A percentile compares a stretch with the other conserved stretches of the same genome.
These are phyloP conservation scores for Actinostola sp. DNA, from an alignment of 92 coral and sea anemone genomes.

Conservation along the genomic window DNA sequence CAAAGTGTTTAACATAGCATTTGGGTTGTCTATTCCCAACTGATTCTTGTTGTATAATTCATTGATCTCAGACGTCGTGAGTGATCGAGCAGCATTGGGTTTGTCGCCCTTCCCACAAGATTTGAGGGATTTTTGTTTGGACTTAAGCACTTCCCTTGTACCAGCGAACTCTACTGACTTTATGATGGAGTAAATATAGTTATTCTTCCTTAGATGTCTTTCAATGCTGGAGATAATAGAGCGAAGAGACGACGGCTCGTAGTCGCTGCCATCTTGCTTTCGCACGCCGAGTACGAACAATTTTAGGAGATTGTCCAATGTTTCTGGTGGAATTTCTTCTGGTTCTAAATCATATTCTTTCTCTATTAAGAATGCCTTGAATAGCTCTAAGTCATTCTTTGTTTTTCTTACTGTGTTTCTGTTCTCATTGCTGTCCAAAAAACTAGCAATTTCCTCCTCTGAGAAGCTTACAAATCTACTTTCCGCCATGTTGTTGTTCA, in stretches of 20 bases:
- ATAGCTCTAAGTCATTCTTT: too few relatives aligned
- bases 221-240: constrained; percentile 16
- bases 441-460: too few relatives aligned
- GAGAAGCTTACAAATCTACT: too few relatives aligned
- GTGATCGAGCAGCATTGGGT: constrained; percentile 19
- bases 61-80: constrained; percentile 29
- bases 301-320: not conserved
- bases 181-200: constrained; percentile 9
- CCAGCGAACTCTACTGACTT: constrained; percentile 22
- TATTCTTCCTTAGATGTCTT: constrained; percentile 23
- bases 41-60: constrained; percentile 23
- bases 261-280: constrained; percentile 19
- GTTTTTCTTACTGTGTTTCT: too few relatives aligned
- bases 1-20: constrained; percentile 29
- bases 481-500: too few relatives aligned
- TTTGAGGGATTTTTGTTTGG: constrained; percentile 22
- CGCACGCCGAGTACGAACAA: constrained; percentile 13
- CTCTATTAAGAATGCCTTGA: too few relatives aligned
- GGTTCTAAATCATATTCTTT: too few relatives aligned
- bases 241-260: constrained; percentile 36
- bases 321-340: not conserved
- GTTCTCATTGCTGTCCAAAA: too few relatives aligned
- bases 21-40: constrained; percentile 27
- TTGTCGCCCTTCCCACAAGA: constrained; percentile 17
- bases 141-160: constrained; percentile 18